Percentiles rank a stretch among this genome's conserved stretches.
These are phyloP conservation scores for Oxystoma pomonae DNA, from an alignment of 2,888 invertebrate species.

Conservation along the genomic window DNA sequence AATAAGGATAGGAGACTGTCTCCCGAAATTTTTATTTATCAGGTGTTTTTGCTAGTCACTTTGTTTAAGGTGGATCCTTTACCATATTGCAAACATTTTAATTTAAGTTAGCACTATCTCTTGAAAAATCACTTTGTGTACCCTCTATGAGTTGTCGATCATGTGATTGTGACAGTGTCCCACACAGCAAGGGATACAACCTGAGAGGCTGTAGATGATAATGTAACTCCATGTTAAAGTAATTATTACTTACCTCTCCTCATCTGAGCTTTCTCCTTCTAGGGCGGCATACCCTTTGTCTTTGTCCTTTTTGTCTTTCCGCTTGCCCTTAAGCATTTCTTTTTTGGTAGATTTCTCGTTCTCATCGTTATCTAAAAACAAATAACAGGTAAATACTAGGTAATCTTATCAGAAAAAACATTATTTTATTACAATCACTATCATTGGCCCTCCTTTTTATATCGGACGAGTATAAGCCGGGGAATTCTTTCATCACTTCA, in stretches of 20 bases:
- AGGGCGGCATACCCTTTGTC: slow-evolving; percentile 89
- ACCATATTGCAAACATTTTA: too few relatives aligned
- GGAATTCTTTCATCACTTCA: slow-evolving; percentile 87
- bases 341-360: slow-evolving; percentile 77
- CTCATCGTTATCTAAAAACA: slow-evolving; percentile 70
- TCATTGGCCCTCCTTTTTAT: slow-evolving; percentile 69
- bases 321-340: slow-evolving; percentile 69
- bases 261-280: slow-evolving; percentile 90
- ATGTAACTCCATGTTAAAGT: too few relatives aligned
- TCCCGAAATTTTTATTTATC: too few relatives aligned
- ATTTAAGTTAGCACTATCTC: too few relatives aligned
- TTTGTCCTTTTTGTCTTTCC: slow-evolving; percentile 79
- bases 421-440: slow-evolving; percentile 66
- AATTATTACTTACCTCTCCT: slow-evolving; percentile 60
- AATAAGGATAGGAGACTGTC: too few relatives aligned
- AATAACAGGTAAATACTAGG: slow-evolving; percentile 14
- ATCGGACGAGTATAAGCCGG: slow-evolving; percentile 81
- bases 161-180: too few relatives aligned
- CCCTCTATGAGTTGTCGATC: too few relatives aligned
- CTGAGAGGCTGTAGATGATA: too few relatives aligned
- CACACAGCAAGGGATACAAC: too few relatives aligned
- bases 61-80: too few relatives aligned
- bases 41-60: too few relatives aligned
- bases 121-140: too few relatives aligned
- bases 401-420: slow-evolving; percentile 30